These are phyloP conservation scores for Oligia latruncula DNA, from an alignment of 2,888 invertebrate genomes.

Conservation along the genomic window DNA sequence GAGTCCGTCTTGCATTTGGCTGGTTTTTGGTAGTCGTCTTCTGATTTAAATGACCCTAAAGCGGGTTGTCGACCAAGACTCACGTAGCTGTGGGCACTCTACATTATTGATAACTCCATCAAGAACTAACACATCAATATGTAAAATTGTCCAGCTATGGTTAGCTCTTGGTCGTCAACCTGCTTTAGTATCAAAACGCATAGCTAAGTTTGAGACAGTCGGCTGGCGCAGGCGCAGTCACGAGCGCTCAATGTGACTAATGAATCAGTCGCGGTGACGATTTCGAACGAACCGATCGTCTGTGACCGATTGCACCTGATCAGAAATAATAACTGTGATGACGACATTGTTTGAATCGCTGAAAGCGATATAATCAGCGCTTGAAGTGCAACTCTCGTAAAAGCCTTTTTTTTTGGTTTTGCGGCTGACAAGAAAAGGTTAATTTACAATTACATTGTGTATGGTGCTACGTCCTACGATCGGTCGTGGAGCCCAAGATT, in stretches of 20 bases:
- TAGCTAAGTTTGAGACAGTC: slow-evolving; percentile 37
- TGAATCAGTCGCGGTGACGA: slow-evolving; percentile 77
- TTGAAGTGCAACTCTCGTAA: slow-evolving; percentile 38
- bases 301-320: slow-evolving; percentile 78
- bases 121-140: slow-evolving; percentile 1
- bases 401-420: slow-evolving; percentile 38
- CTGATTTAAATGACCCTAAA: slow-evolving; percentile 4
- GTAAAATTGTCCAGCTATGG: neutral
- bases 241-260: slow-evolving; percentile 73
- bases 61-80: neutral
- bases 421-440: slow-evolving; percentile 47
- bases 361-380: slow-evolving; percentile 53
- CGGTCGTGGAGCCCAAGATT: slow-evolving; percentile 21
- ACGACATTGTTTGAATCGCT: slow-evolving; percentile 62
- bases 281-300: slow-evolving; percentile 77
- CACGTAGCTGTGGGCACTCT: neutral
- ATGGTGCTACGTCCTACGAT: slow-evolving; percentile 7
- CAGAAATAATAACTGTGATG: slow-evolving; percentile 72
- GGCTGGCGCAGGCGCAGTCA: slow-evolving; percentile 44
- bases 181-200: slow-evolving; percentile 21
- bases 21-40: neutral
- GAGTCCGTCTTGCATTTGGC: too few species aligned
- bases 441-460: slow-evolving; percentile 13
- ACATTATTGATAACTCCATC: neutral
- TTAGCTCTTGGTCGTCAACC: slow-evolving; percentile 24